Conservation (phyloP, 2,888 invertebrate genomes). For the Parnassius smintheus region DNA sequence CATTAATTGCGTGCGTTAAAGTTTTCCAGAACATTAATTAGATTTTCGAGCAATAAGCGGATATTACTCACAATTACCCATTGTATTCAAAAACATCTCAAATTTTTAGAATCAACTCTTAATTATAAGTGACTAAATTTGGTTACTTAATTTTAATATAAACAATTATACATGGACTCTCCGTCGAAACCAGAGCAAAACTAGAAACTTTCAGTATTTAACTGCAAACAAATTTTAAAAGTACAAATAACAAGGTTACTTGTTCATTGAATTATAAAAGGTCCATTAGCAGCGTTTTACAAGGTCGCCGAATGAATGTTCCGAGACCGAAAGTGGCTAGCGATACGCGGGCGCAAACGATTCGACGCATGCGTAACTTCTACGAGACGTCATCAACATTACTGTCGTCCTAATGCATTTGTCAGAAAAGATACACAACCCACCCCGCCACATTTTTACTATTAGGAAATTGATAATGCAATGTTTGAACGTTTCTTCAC, state of each 20-base stretch:
- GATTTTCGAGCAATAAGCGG: no score
- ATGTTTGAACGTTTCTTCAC: no score
- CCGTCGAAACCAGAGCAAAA: no score
- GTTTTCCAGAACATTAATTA: no score
- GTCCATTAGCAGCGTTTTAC: slow-evolving; percentile 2
- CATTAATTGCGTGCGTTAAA: not conserved
- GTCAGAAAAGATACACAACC: slow-evolving; percentile 7
- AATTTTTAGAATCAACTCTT: no score
- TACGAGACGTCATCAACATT: slow-evolving; percentile 32
- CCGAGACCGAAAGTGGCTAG: slow-evolving; percentile 39
- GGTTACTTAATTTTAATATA: no score
- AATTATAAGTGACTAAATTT: no score
- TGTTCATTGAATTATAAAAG: slow-evolving; percentile 2
- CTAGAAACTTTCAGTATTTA: no score
- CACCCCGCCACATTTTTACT: slow-evolving; percentile 20
- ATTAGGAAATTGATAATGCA: slow-evolving; percentile 19
- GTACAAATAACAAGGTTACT: not conserved
- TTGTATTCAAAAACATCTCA: no score
- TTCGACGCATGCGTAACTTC: slow-evolving; percentile 31
- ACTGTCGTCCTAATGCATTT: slow-evolving; percentile 29
- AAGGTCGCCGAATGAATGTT: slow-evolving; percentile 26
- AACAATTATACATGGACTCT: no score
- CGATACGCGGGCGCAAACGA: slow-evolving; percentile 21
- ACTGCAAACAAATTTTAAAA: no score
- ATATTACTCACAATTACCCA: no score